Base-by-base conservation (phyloP, 2,888 invertebrate species). In the Lasioglossum vierecki region DNA sequence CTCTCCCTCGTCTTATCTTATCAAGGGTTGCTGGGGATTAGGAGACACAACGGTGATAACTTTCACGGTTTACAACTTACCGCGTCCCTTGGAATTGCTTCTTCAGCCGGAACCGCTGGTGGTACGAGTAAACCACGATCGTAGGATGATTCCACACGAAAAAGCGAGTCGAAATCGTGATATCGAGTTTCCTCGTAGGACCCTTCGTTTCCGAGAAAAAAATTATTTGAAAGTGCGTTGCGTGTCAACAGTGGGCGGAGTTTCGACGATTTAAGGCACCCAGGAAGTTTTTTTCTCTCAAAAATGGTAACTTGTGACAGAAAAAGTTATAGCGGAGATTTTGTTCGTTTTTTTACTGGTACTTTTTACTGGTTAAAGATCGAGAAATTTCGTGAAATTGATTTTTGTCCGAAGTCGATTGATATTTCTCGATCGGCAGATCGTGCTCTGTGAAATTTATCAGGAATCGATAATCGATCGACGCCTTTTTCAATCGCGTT, bases 41-140 rank as follows among this genome's bases (percentile, higher is more conserved):
- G 53, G 76, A 68, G 30, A 30, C 76, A 83, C 72, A 66, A 44
- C 70, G 72, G 46, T 80, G 87, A 87, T 88, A 83, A 79, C 77
- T 83, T 71, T n/a, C 76, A 71, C 71, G 83, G 63, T 79, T 84
- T 83, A 89, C 84, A 86, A 88, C 63, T 1, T 6, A 15, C 13
- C 91, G 88, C 88, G 89, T 92, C 91, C 85, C 85, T 85, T 88
- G 88, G 91, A 92, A 91, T 91, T 90, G 88, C 91, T 91, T 89
- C 90, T 88, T 81, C 39, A 44, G 22, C 15, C 46, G 26, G 41
- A 13, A 18, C n/a, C 53, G 15, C n/a, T 44, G 2, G 39, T 5
- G 9, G 6, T 4, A 2, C 49, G 18, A 30, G 15, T 39, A 4
- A 4, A 8, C 26, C 39, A 46, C 11, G 9, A 13, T 44, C 35